Percentiles rank a stretch among this genome's conserved stretches.
phyloP scores from a whole-genome alignment of 2,797 vertebrate genomes.

The Artibeus lituratus region DNA sequence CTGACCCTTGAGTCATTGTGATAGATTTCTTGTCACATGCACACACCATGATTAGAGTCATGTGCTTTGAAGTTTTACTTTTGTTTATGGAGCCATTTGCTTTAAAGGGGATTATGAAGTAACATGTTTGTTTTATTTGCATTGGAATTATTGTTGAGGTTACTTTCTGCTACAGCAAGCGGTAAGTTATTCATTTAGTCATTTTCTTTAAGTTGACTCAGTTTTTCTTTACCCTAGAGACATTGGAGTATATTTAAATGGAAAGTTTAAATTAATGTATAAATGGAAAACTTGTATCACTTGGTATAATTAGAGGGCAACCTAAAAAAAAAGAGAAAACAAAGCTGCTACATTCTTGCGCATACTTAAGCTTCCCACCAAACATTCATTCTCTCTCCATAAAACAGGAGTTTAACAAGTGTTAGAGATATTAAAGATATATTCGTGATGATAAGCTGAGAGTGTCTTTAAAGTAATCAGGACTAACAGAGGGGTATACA shows the following conservation, averaged over 20 bases:
- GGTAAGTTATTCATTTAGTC: not conserved
- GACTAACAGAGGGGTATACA: not conserved
- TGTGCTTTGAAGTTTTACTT: constrained; percentile 26
- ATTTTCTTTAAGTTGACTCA: not conserved
- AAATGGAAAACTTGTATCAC: not conserved
- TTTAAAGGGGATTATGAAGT: not conserved
- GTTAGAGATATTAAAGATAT: not conserved
- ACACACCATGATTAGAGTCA: not conserved
- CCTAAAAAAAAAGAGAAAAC: not conserved
- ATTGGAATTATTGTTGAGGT: not conserved
- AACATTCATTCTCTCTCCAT: not conserved
- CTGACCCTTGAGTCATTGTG: not conserved
- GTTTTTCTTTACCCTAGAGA: constrained; percentile 9
- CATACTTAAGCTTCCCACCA: not conserved
- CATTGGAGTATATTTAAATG: not conserved
- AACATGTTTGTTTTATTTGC: not conserved
- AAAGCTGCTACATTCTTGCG: not conserved
- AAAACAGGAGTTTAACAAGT: not conserved
- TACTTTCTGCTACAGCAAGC: not conserved
- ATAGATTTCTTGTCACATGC: not conserved
- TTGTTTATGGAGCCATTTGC: not conserved
- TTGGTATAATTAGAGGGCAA: not conserved
- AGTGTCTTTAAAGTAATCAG: not conserved
- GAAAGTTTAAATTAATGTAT: not conserved
- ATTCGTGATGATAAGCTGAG: not conserved